A percentile compares a stretch with the other conserved stretches of the same genome.
Evolutionary conservation across 2,113 vertebrate genomes (phyloP).

Genomic region (Heterotilapia buettikoferi): DNA sequence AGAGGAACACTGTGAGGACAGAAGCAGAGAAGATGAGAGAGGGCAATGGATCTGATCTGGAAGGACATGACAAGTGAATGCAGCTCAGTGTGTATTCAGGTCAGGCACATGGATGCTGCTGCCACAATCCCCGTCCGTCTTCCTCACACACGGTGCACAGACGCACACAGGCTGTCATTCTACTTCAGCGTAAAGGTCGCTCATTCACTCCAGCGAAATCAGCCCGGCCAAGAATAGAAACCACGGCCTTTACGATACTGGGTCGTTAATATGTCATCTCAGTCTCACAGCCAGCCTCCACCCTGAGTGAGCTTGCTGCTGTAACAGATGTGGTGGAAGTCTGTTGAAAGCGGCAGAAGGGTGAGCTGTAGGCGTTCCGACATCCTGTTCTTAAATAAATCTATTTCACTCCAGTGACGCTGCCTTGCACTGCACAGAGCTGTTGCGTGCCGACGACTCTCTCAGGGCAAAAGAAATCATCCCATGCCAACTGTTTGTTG

Average conservation of each 20-base stretch:
- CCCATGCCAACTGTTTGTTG: background rate
- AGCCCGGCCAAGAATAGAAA: constrained; percentile 22
- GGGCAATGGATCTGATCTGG: constrained; percentile 6
- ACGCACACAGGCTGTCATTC: background rate
- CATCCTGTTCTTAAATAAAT: constrained; percentile 46
- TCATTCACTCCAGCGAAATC: constrained; percentile 2
- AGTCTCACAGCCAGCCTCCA: background rate
- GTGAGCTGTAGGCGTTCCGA: constrained; percentile 15
- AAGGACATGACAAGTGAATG: constrained; percentile 27
- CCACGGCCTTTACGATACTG: background rate
- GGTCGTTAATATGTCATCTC: background rate
- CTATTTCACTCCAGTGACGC: constrained; percentile 25
- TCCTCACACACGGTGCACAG: background rate
- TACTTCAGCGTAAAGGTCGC: constrained; percentile 13
- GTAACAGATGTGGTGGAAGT: constrained; percentile 47
- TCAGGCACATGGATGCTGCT: background rate
- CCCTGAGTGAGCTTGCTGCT: background rate
- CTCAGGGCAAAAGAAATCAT: background rate
- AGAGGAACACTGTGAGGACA: background rate
- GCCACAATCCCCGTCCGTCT: background rate
- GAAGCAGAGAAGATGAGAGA: background rate
- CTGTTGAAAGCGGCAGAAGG: constrained; percentile 26
- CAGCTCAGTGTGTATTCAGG: constrained; percentile 4
- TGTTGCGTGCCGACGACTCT: constrained; percentile 4
- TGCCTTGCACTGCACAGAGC: background rate